Base-by-base conservation (phyloP, 2,113 vertebrate genomes). In the Dolichotis patagonum region DNA sequence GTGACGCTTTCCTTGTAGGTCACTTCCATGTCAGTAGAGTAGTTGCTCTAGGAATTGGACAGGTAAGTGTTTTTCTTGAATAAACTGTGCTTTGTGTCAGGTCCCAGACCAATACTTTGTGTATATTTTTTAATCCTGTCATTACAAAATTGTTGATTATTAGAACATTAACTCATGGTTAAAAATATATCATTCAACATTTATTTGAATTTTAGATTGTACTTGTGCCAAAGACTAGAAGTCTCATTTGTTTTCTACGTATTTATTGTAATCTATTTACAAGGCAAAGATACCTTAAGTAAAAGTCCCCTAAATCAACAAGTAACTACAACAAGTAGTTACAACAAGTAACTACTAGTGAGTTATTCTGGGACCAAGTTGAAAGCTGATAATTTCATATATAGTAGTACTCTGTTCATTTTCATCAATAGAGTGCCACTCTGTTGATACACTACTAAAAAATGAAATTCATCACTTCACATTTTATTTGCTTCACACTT, bases 401-500 rank as follows among this genome's bases (percentile, higher is more conserved):
- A 12, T 54, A 83, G 28, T 83, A 49, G 84, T 67, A 95, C 22
- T 91, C 56, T 38, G 38, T 63, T 91, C 49, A 63, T 92, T 63
- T 81, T 41, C 9, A 63, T n/a, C 8, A 52, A 41, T 78, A 30
- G 11, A 60, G 30, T 90, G n/a, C 43, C 14, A 60, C 3, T 83
- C 38, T 85, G 35, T 62, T 85, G 71, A 35, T 69, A 89, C 43
- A 16, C 62, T 81, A 81, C 82, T 86, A 90, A 71, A 90, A 85
- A 62, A 7, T 69, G 26, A 58, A 77, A 38, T 49, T 24, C 24
- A 54, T 35, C 49, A 83, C 9, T 83, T 69, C 54, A 43, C 35
- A 82, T 41, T 93, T 78, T 88, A 92, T 69, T 85, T 73, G 38
- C 6, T n/a, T n/a, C n/a, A n/a, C n/a, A n/a, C n/a, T n/a, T n/a